These are phyloP conservation scores for Channa maculata DNA, from an alignment of 2,113 vertebrate species.

Conservation along the genomic window DNA sequence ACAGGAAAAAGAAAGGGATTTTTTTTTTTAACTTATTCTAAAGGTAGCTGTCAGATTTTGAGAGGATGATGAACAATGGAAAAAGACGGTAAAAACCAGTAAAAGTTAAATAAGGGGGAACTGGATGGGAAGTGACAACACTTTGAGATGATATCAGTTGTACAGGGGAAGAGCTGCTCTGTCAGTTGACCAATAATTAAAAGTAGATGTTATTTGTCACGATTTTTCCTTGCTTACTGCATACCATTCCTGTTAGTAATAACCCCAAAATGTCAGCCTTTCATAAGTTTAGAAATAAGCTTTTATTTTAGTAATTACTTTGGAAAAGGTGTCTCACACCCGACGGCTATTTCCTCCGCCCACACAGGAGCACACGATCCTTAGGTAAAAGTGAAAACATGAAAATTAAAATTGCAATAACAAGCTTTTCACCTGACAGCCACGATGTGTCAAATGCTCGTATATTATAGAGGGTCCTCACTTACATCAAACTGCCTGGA, in stretches of 20 bases:
- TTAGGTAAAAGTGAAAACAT: conserved; percentile 30
- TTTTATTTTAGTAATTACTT: conserved; percentile 44
- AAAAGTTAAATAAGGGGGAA: conserved; percentile 39
- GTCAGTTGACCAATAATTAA: too few species aligned
- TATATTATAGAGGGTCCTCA: conserved; percentile 17
- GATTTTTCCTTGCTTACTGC: too few species aligned
- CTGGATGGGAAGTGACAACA: conserved; percentile 47
- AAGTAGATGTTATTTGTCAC: too few species aligned
- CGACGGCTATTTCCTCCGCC: conserved; percentile 27
- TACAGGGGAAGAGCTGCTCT: background rate
- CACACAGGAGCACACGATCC: background rate
- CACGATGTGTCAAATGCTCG: conserved; percentile 14
- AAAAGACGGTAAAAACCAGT: conserved; percentile 26
- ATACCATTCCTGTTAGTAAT: background rate
- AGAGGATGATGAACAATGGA: conserved; percentile 40
- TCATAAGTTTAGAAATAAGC: background rate
- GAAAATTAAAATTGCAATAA: conserved; percentile 37
- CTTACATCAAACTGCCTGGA: conserved; percentile 27
- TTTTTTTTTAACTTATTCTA: conserved; percentile 26
- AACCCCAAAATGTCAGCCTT: conserved; percentile 36
- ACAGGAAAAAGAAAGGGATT: conserved; percentile 31
- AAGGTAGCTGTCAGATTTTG: conserved; percentile 67
- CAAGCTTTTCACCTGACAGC: conserved; percentile 29
- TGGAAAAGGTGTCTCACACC: conserved; percentile 50
- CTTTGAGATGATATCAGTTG: conserved; percentile 1